These are phyloP conservation scores for Prochilodus magdalenae DNA, from an alignment of 2,113 vertebrate species.

Conservation along the genomic window DNA sequence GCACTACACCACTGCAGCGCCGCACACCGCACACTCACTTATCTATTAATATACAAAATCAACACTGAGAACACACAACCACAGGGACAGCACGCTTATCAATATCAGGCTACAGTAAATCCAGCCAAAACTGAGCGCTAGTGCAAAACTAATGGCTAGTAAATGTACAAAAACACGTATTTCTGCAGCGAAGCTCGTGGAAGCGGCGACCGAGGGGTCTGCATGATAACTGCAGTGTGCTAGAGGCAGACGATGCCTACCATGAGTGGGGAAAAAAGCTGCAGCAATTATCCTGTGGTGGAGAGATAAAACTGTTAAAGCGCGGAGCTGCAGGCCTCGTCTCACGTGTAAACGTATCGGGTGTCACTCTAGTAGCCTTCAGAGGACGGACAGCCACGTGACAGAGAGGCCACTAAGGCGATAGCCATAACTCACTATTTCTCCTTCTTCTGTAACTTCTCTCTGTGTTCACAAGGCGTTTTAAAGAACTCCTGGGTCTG, in stretches of 20 bases:
- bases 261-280: neutral
- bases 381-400: slow-evolving; percentile 1
- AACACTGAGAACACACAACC: neutral
- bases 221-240: slow-evolving; percentile 25
- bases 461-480: too few relatives aligned
- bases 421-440: neutral
- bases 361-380: slow-evolving; percentile 4
- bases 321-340: slow-evolving; percentile 7
- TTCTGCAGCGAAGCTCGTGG: neutral
- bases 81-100: neutral
- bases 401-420: slow-evolving; percentile 1
- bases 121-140: neutral
- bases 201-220: slow-evolving; percentile 20
- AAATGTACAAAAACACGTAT: slow-evolving; percentile 22
- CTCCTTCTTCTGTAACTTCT: too few relatives aligned
- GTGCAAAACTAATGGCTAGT: neutral
- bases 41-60: neutral
- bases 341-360: slow-evolving; percentile 20
- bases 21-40: slow-evolving; percentile 4
- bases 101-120: neutral
- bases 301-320: slow-evolving; percentile 35
- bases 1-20: neutral
- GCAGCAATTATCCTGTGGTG: slow-evolving; percentile 32
- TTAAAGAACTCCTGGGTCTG: too few relatives aligned
- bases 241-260: slow-evolving; percentile 9